These are phyloP conservation scores for Sciurus carolinensis DNA, from an alignment of 2,797 vertebrate species.

Conservation along the genomic window DNA sequence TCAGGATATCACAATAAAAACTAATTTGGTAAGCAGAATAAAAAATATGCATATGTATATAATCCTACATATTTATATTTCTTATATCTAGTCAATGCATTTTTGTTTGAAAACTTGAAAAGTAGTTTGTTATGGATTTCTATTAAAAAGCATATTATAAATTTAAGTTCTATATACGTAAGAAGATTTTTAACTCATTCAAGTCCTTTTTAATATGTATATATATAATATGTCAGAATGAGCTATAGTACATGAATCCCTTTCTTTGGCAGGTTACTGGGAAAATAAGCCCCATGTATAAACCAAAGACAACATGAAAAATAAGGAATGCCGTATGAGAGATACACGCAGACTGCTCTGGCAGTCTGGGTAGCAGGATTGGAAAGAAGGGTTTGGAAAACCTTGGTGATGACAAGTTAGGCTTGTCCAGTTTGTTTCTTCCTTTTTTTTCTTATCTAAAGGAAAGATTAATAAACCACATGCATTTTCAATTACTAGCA, in stretches of 20 bases:
- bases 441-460: not conserved
- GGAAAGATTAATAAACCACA: not conserved
- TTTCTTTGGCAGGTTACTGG: not conserved
- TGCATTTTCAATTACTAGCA: not conserved
- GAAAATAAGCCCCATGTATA: not conserved
- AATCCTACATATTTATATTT: not conserved
- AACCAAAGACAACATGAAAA: not conserved
- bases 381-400: not conserved
- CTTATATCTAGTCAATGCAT: not conserved
- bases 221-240: not conserved
- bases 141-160: not conserved
- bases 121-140: not conserved
- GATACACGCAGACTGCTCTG: not conserved
- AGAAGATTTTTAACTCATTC: not conserved
- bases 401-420: not conserved
- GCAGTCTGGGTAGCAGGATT: not conserved
- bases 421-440: not conserved
- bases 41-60: not conserved
- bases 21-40: not conserved
- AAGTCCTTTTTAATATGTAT: not conserved
- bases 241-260: not conserved
- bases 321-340: not conserved
- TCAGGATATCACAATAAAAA: not conserved
- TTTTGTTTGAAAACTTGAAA: slow-evolving; percentile 41
- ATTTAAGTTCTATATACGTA: not conserved